Evolutionary conservation across 2,888 invertebrate genomes (phyloP).

Genomic region (Andrena marginata): DNA sequence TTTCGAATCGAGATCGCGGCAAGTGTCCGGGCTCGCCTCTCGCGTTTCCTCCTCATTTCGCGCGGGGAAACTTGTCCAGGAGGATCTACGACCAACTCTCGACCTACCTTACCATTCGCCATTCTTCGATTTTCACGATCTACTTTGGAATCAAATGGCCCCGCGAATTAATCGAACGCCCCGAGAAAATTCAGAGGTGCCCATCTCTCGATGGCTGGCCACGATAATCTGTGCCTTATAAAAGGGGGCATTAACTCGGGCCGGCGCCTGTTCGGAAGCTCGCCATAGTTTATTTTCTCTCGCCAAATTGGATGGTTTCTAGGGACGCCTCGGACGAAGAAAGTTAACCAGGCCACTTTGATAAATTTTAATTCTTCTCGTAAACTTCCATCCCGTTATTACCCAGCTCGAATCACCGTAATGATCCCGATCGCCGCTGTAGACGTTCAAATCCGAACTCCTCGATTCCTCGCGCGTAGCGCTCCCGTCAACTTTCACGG

Average conservation of each 20-base stretch:
- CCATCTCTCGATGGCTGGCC: neutral
- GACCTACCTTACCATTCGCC: neutral
- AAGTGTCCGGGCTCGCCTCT: conserved; percentile 9
- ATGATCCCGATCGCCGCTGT: neutral
- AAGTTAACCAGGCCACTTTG: conserved; percentile 33
- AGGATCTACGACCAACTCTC: conserved; percentile 23
- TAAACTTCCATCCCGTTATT: conserved; percentile 46
- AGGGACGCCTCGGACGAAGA: conserved; percentile 13
- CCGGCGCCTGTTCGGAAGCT: neutral
- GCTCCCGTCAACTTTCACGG: neutral
- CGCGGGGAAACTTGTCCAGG: conserved; percentile 3
- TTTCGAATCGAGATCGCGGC: conserved; percentile 27
- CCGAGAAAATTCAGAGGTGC: neutral
- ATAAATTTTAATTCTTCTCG: conserved; percentile 42
- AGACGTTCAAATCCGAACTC: neutral
- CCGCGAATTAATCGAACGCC: conserved; percentile 39
- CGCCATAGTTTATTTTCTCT: conserved; percentile 37
- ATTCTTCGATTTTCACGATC: neutral
- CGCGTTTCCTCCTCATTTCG: neutral
- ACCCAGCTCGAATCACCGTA: neutral
- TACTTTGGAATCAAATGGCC: conserved; percentile 3
- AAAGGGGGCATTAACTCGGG: conserved; percentile 20
- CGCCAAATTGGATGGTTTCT: conserved; percentile 45
- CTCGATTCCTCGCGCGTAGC: neutral
- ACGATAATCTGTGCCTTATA: conserved; percentile 33